Evolutionary conservation across 2,113 vertebrate genomes (phyloP).

Genomic region (Erythrocercus mccallii): DNA sequence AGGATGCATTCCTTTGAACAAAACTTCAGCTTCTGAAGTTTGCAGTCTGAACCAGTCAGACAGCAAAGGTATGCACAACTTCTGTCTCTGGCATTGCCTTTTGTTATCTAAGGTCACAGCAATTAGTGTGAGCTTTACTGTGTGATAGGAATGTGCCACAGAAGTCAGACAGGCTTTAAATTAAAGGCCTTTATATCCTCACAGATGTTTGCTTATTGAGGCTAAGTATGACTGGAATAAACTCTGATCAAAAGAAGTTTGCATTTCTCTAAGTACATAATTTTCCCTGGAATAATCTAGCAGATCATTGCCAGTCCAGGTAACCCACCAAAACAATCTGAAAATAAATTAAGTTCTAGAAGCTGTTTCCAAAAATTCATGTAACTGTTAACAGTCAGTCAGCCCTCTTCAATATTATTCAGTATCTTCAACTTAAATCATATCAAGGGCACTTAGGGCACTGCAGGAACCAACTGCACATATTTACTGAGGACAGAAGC

Average conservation of each 20-base stretch:
- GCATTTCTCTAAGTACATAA: not conserved
- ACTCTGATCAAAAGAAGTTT: not conserved
- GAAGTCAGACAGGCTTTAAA: not conserved
- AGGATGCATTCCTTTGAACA: not conserved
- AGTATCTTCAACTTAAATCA: not conserved
- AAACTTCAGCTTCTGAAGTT: not conserved
- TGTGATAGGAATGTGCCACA: accelerated
- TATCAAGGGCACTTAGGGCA: not conserved
- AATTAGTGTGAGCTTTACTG: no score
- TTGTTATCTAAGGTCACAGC: not conserved
- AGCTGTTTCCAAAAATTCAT: not conserved
- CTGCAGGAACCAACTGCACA: not conserved
- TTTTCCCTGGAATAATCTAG: not conserved
- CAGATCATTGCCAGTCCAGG: not conserved
- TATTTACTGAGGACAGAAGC: not conserved
- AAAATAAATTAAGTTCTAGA: not conserved
- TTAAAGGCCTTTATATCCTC: not conserved
- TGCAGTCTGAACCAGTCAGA: not conserved
- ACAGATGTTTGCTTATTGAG: not conserved
- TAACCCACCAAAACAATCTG: not conserved
- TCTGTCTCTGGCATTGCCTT: not conserved
- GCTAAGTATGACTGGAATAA: not conserved
- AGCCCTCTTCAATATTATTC: not conserved
- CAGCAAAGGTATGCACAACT: not conserved
- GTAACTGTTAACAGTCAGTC: not conserved